Base-by-base conservation (phyloP, 2,888 invertebrate genomes). In the Parnassius smintheus region DNA sequence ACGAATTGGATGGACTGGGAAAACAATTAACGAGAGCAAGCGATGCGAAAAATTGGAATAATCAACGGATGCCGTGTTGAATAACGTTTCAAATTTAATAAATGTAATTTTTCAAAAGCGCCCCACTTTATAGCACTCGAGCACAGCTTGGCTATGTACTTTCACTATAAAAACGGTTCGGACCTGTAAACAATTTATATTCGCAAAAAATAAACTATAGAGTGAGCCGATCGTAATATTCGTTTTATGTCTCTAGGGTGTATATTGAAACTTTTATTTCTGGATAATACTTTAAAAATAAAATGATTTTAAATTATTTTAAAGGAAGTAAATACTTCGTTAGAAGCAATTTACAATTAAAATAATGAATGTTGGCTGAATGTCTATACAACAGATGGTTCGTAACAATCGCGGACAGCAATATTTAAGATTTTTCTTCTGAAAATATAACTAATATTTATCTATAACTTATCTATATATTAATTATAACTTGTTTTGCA, bases 21-120 rank as follows among this genome's bases (percentile, higher is more conserved):
- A 89, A 89, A 88, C 89, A 88, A 88, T 89, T 88, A 88, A 82
- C 84, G 77, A 66, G 78, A 76, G 68, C 77, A 75, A 71, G 68
- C 78, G 80, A 82, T 80, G 82, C 79, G 84, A 82, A 88, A 88
- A 88, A 88, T 84, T 85, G 82, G 81, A 85, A 86, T 85, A 87
- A 86, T 88, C 83, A 82, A 82, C 82, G 78, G 74, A 77, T 74
- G 73, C 74, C 77, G 74, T 75, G 77, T 77, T 77, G 78, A 78
- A 78, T 79, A 80, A 79, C 77, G 75, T 74, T 76, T 69, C 77
- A 59, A 83, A 81, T 82, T 78, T 77, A 77, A 81, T 84, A 79
- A 83, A 84, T 80, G 81, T 83, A 81, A 83, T 84, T 80, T 83
- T 81, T 78, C 73, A 75, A 75, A 78, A 80, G 72, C 71, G 64